Percentiles rank a stretch among this genome's conserved stretches.
Evolutionary conservation across 1,140 invertebrate species (phyloP).

Genomic region (Diabrotica undecimpunctata): DNA sequence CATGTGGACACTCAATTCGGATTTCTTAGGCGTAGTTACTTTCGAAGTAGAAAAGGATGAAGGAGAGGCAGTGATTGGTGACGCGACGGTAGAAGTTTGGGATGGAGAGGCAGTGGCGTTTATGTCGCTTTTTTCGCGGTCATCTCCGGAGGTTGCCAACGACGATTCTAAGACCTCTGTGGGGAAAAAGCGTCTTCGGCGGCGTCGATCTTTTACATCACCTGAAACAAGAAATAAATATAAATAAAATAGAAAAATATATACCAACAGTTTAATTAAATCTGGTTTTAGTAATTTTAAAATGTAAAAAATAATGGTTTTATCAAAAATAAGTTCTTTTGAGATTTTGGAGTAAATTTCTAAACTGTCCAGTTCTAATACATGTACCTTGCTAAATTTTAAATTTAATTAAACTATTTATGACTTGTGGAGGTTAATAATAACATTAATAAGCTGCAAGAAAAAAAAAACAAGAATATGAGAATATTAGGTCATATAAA

Average conservation of each 20-base stretch:
- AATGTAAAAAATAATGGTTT: too few species aligned
- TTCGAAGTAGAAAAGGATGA: conserved; percentile 25
- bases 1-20: conserved; percentile 47
- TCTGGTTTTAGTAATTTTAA: too few species aligned
- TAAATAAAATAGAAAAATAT: not conserved
- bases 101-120: conserved; percentile 34
- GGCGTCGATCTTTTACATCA: conserved; percentile 44
- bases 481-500: too few species aligned
- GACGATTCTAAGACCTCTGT: conserved; percentile 40
- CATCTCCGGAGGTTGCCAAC: conserved; percentile 21
- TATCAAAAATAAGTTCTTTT: too few species aligned
- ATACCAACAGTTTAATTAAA: not conserved
- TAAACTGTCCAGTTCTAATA: too few species aligned
- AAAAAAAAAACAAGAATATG: too few species aligned
- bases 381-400: too few species aligned
- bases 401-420: too few species aligned
- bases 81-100: conserved; percentile 24
- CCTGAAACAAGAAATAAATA: conserved; percentile 40
- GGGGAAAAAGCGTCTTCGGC: conserved; percentile 49
- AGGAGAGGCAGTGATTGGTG: conserved; percentile 33
- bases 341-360: too few species aligned
- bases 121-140: conserved; percentile 27
- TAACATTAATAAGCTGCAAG: too few species aligned
- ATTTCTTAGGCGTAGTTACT: conserved; percentile 27
- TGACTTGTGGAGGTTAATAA: too few species aligned